These are phyloP conservation scores for Linnaemya vulpina DNA, from an alignment of 2,888 invertebrate genomes.

Conservation along the genomic window DNA sequence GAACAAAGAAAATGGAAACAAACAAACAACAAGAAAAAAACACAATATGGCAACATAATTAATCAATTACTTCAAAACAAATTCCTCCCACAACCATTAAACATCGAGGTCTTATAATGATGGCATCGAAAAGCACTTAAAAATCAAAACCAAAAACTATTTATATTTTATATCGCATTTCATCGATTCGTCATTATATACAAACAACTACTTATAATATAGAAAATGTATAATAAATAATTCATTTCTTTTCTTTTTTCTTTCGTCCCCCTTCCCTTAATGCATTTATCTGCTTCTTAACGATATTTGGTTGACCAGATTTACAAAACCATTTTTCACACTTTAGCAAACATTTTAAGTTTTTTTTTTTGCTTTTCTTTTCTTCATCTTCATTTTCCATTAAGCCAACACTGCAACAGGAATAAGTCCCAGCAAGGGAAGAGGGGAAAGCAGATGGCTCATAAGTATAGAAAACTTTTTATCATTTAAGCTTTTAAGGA, in stretches of 20 bases:
- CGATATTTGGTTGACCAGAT: slow-evolving; percentile 68
- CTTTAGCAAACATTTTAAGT: slow-evolving; percentile 67
- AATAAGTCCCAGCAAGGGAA: not conserved
- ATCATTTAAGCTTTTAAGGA: slow-evolving; percentile 53
- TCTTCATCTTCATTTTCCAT: slow-evolving; percentile 29
- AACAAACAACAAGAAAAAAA: no score
- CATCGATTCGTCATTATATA: slow-evolving; percentile 30
- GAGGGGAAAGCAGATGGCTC: not conserved
- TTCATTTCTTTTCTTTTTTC: slow-evolving; percentile 3
- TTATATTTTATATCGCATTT: slow-evolving; percentile 21
- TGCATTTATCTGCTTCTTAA: slow-evolving; percentile 65
- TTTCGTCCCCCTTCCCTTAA: slow-evolving; percentile 13
- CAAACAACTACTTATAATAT: slow-evolving; percentile 9
- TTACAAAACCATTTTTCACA: slow-evolving; percentile 69
- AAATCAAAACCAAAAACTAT: slow-evolving; percentile 24
- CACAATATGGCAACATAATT: not conserved
- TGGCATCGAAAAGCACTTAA: slow-evolving; percentile 40
- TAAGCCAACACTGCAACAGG: slow-evolving; percentile 17
- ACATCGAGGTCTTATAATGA: not conserved
- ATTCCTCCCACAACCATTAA: not conserved
- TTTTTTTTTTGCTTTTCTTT: slow-evolving; percentile 17
- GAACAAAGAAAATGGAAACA: no score
- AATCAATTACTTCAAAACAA: slow-evolving; percentile 9
- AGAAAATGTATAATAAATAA: slow-evolving; percentile 35
- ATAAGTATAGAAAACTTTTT: slow-evolving; percentile 47